Evolutionary conservation across 2,797 vertebrate genomes (phyloP).

Genomic region (Sebastes oblongus): DNA sequence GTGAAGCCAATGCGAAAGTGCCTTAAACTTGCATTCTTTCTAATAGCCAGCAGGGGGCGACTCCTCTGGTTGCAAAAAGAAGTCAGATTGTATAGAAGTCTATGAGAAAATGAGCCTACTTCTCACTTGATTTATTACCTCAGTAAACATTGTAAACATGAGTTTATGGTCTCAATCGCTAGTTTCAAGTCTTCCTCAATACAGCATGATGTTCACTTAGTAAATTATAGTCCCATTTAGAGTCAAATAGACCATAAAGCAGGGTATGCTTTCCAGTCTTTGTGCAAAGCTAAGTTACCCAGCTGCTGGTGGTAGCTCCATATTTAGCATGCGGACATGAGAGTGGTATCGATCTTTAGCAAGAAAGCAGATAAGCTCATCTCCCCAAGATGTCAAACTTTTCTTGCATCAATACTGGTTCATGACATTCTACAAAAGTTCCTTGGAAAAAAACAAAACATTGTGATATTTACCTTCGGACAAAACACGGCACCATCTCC

Average conservation of each 20-base stretch:
- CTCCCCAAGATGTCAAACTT: not conserved
- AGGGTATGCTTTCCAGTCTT: no score
- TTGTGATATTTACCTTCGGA: constrained; percentile 87
- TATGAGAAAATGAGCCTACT: not conserved
- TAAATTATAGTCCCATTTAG: not conserved
- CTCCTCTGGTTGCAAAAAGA: not conserved
- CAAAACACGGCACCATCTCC: constrained; percentile 95
- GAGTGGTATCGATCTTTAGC: not conserved
- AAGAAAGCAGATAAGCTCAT: not conserved
- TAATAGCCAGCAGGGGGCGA: not conserved
- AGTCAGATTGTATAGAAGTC: not conserved
- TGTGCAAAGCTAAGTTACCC: no score
- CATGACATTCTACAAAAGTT: not conserved
- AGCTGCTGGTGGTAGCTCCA: not conserved
- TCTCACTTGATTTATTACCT: not conserved
- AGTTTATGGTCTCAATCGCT: not conserved
- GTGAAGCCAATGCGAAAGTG: not conserved
- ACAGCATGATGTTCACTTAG: not conserved
- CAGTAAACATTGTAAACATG: not conserved
- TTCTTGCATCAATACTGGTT: not conserved
- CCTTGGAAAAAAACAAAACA: not conserved
- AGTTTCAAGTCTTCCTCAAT: not conserved
- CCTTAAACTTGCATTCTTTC: no score
- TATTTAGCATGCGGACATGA: not conserved
- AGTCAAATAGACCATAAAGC: no score